Conservation (phyloP, 2,888 invertebrate species). For the Epistrophe eligans region DNA sequence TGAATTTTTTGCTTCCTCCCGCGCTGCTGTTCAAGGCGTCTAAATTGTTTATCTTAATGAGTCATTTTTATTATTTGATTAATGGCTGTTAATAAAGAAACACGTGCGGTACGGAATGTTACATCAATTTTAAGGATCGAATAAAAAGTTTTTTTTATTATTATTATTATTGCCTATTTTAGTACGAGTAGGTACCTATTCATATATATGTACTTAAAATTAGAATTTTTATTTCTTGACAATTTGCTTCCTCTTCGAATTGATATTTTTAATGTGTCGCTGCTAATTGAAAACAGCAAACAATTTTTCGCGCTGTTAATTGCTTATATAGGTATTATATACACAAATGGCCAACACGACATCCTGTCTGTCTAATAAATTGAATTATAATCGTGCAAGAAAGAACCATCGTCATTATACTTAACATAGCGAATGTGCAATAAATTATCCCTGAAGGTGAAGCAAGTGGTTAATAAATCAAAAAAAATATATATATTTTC, state of each 20-base stretch:
- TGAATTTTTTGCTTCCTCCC: too few species aligned
- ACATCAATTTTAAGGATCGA: conserved; percentile 13
- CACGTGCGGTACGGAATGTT: conserved; percentile 47
- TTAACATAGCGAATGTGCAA: conserved; percentile 24
- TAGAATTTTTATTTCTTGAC: conserved; percentile 20
- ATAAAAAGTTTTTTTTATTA: background rate
- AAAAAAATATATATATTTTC: background rate
- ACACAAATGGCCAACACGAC: conserved; percentile 55
- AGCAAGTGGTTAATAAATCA: conserved; percentile 49
- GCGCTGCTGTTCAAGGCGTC: background rate
- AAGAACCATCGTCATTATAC: background rate
- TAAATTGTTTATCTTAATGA: conserved; percentile 51
- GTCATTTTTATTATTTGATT: conserved; percentile 40
- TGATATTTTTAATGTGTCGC: conserved; percentile 29
- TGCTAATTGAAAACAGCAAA: conserved; percentile 58
- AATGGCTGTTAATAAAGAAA: conserved; percentile 34
- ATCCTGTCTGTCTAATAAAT: conserved; percentile 39
- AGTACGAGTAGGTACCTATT: background rate
- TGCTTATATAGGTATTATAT: conserved; percentile 41
- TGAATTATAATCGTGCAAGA: conserved; percentile 50
- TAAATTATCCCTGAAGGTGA: conserved; percentile 47
- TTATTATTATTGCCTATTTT: background rate
- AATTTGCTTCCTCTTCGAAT: background rate
- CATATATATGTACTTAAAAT: background rate
- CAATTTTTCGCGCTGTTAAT: conserved; percentile 49